Percentiles rank a stretch among this genome's conserved stretches.
Evolutionary conservation across 1,140 invertebrate species (phyloP).

Genomic region (Caerostris extrusa): DNA sequence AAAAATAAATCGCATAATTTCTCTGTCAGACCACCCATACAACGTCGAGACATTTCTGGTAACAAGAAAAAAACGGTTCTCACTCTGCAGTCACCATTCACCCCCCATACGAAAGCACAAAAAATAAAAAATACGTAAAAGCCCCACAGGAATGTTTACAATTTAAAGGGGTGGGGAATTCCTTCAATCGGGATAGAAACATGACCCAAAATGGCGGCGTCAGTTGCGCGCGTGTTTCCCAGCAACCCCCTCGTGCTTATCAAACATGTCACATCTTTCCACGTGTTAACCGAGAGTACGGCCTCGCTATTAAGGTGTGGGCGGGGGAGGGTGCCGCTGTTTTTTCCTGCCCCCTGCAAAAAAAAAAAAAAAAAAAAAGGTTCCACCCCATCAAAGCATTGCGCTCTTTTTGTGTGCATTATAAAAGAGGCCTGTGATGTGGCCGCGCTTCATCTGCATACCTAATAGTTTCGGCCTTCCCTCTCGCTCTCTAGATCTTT

Average conservation of each 20-base stretch:
- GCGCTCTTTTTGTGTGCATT: conserved; percentile 62
- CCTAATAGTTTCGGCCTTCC: conserved; percentile 29
- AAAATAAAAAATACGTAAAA: too few relatives aligned
- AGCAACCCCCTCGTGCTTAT: conserved; percentile 53
- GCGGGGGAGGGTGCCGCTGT: not conserved
- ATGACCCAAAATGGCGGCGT: not conserved
- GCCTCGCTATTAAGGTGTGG: conserved; percentile 54
- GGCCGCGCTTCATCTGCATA: conserved; percentile 64
- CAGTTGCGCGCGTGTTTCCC: too few relatives aligned
- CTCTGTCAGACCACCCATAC: too few relatives aligned
- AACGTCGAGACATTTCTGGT: too few relatives aligned
- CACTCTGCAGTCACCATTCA: too few relatives aligned
- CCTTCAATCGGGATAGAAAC: not conserved
- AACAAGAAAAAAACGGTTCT: too few relatives aligned
- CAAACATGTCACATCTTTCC: conserved; percentile 71
- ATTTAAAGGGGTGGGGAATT: too few relatives aligned
- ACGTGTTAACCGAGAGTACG: conserved; percentile 75
- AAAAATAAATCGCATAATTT: too few relatives aligned
- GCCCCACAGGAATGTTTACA: too few relatives aligned
- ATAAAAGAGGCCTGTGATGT: conserved; percentile 49
- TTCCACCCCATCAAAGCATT: not conserved
- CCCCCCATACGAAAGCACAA: too few relatives aligned
- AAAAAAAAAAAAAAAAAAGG: conserved; percentile 32
- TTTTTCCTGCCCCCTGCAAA: not conserved
- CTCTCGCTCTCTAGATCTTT: not conserved